Evolutionary conservation across 2,113 vertebrate genomes (phyloP), one percentile per base, ranked within the genome.

Genomic region (Hippolais icterina): DNA sequence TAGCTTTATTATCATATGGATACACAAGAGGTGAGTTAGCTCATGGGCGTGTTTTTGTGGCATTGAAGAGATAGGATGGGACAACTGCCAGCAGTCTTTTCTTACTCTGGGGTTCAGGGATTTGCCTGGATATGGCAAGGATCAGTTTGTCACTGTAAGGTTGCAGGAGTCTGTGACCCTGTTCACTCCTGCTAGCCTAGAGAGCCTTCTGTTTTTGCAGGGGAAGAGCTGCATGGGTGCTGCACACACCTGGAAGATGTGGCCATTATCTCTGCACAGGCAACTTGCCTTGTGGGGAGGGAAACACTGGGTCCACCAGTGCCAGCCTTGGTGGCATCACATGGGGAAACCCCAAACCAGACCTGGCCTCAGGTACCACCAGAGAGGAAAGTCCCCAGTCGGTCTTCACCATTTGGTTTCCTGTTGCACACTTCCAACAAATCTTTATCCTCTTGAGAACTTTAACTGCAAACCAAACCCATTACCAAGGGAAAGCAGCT

Each of bases 31-130:
- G 49, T 35, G 76, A 37, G 53, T 9, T 46, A 78, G 46, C 7
- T 59, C 66, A 71, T 0, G 2, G 6, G 28, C 0, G 0, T 33
- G 49, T 20, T 94, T 44, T 6, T 53, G 15, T 54, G 29, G 21
- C n/a, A 60, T n/a, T 87, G 37, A 57, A 65, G 64, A 81, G 29
- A 41, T 15, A 37, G 31, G 20, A 52, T 18, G 47, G 57, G 23
- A 65, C 3, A 9, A 57, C 28, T 56, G 42, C 23, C 88, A 65
- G 35, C 29, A 69, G 20, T 10, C 3, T 6, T 35, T n/a, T 70
- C 17, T 79, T 83, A 21, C 2, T 44, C 31, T 5, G 19, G 19
- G 31, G 9, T 41, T 52, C 39, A 23, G 37, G 39, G 15, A 53
- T 24, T 17, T 54, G 33, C 18, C 42, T 44, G 49, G 23, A 35